Conservation (phyloP, 2,113 vertebrate species). For the Gavia stellata region DNA sequence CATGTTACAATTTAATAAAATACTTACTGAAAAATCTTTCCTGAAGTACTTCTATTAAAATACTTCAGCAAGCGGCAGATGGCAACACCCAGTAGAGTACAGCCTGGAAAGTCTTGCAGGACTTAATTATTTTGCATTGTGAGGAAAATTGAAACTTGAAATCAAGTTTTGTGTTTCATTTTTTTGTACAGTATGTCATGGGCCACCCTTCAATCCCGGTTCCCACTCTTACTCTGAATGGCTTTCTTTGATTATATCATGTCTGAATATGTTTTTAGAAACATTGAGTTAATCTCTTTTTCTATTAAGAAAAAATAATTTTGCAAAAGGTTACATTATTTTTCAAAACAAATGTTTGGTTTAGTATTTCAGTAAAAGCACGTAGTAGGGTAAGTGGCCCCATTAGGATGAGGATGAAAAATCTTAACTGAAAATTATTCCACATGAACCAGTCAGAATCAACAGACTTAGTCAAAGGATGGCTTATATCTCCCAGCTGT, state of each 20-base stretch:
- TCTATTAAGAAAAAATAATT: background rate
- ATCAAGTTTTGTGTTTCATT: background rate
- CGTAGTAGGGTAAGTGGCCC: background rate
- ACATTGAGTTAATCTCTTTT: background rate
- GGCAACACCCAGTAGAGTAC: background rate
- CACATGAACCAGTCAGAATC: background rate
- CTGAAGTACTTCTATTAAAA: background rate
- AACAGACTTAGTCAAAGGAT: background rate
- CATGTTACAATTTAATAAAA: background rate
- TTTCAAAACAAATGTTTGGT: background rate
- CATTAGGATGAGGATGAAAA: background rate
- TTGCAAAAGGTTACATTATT: background rate
- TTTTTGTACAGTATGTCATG: background rate
- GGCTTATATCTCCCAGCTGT: background rate
- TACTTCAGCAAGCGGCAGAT: background rate
- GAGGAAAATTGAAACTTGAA: background rate
- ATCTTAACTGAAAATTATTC: background rate
- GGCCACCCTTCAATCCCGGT: background rate
- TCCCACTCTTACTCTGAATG: background rate
- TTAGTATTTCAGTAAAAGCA: background rate
- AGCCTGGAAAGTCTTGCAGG: background rate
- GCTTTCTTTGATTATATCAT: background rate
- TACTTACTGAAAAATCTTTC: background rate
- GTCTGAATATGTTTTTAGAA: background rate
- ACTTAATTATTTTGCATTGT: background rate